Base-by-base conservation (phyloP, 2,113 vertebrate species). In the Thamnaconus septentrionalis region DNA sequence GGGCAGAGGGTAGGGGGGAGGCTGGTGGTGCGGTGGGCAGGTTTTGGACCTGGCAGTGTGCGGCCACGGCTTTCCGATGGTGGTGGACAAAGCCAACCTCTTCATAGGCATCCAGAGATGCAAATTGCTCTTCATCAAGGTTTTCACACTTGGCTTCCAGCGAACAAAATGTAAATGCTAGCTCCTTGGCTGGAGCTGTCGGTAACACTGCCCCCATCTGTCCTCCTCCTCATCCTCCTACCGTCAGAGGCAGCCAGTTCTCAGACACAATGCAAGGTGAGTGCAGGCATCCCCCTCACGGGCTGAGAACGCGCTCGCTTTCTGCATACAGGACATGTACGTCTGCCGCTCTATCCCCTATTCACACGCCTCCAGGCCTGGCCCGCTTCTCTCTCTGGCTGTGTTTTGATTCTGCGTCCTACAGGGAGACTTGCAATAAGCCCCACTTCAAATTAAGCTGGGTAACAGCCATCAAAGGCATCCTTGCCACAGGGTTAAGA, bases 81-180 rank as follows among this genome's bases (percentile, higher is more conserved):
- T 61, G 43, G 42, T 0, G 58, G 78, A 91, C 88, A 91, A 92
- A 88, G 78, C 73, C 53, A 8, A 76, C 75, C 87, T 88, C 88
- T 90, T 88, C 85, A 85, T 76, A 70, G 75, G 72, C 76, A 75
- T 86, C 89, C 88, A 86, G 85, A 91, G 83, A 90, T 90, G 88
- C 88, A 92, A 91, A 90, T 90, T 82, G 73, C 81, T 87, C 80
- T 83, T 88, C 85, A 87, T 89, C 83, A 90, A 90, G 87, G 78
- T 86, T 90, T 31, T 90, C 87, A 87, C 87, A 89, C 84, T 87
- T 71, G 58, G 81, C 81, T 89, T 86, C 73, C 80, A 81, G 78
- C 40, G 55, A 82, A 88, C 88, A 88, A 89, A 87, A 87, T 85
- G 74, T 41, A 81, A 87, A 84, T 49, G 70, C 76, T n/a, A 70